Evolutionary conservation across 1,140 invertebrate genomes (phyloP), one percentile per base, ranked within the genome.

Genomic region (Calephelis virginiensis): DNA sequence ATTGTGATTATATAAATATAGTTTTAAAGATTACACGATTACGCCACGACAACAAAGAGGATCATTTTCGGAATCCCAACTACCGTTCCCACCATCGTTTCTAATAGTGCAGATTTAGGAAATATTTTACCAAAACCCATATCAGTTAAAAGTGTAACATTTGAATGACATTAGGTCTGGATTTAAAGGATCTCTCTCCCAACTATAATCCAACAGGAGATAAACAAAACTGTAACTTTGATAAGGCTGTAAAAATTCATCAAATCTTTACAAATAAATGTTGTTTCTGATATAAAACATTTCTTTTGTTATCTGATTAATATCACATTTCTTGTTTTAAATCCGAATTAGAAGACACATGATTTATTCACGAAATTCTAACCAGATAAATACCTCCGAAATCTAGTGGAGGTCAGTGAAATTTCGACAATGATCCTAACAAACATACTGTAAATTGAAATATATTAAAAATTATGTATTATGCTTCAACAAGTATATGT

Each of bases 401-500:
- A 28, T 28, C 13, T 10, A 56, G 10, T 56, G 28, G 28, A 53
- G 53, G 14, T 37, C 8, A 12, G 1, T 1, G 53, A 11, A 56
- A 37, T 6, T 37, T 56, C 53, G 12, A 56, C 17, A 56, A 37
- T 9, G 17, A 56, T 37, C 28, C 17, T 11, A 59, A 59, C 17
- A 59, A 79, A 82, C 73, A 80, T 76, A 80, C 61, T 66, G 69
- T 75, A 78, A 74, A 77, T 82, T 67, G 73, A 74, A 78, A 75
- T 75, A 80, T 77, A 78, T 64, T 59, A 63, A 69, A 80, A 78
- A 81, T 80, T 77, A 81, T 79, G 78, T 86, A 88, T 90, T 90
- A 89, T 90, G 87, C 85, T 77, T 87, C 81, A 88, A 90, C 87
- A 86, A 79, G 82, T 82, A 56, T 83, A 83, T 74, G 81, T 74